These are phyloP conservation scores for Caenorhabditis tropicalis DNA, from an alignment of 1,140 invertebrate genomes.

Conservation along the genomic window DNA sequence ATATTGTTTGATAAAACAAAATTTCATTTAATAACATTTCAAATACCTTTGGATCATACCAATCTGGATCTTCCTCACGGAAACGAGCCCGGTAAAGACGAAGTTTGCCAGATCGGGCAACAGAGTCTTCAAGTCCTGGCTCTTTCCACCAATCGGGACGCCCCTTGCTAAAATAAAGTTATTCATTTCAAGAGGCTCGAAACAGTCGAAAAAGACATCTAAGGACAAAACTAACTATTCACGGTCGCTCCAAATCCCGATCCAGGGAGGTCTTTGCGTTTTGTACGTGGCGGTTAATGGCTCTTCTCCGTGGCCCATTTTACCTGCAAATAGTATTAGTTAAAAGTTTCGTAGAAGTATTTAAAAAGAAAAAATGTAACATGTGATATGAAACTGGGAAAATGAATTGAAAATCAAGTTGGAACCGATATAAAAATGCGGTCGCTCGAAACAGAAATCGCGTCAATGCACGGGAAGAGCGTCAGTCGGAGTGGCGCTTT, in stretches of 20 bases:
- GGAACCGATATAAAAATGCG: neutral
- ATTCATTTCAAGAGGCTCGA: neutral
- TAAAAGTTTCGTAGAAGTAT: no score
- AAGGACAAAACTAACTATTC: slow-evolving; percentile 61
- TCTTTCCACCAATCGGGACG: slow-evolving; percentile 66
- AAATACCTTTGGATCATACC: slow-evolving; percentile 61
- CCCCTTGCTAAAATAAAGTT: slow-evolving; percentile 61
- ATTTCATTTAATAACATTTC: no score
- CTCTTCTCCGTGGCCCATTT: slow-evolving; percentile 62
- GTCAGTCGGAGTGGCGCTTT: neutral
- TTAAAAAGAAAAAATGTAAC: neutral
- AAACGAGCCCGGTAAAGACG: slow-evolving; percentile 39
- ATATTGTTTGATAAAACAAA: slow-evolving; percentile 15
- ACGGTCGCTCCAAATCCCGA: slow-evolving; percentile 59
- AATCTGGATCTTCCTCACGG: slow-evolving; percentile 61
- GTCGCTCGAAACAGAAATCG: neutral
- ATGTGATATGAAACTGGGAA: no score
- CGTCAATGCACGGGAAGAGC: neutral
- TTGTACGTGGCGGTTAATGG: slow-evolving; percentile 62
- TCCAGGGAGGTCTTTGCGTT: slow-evolving; percentile 61
- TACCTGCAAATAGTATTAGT: neutral
- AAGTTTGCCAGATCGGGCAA: slow-evolving; percentile 46
- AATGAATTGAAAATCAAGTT: neutral
- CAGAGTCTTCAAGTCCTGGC: slow-evolving; percentile 57
- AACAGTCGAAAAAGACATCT: neutral